phyloP scores from a whole-genome alignment of 1,140 invertebrate genomes.

The Papilio aristodemus region DNA sequence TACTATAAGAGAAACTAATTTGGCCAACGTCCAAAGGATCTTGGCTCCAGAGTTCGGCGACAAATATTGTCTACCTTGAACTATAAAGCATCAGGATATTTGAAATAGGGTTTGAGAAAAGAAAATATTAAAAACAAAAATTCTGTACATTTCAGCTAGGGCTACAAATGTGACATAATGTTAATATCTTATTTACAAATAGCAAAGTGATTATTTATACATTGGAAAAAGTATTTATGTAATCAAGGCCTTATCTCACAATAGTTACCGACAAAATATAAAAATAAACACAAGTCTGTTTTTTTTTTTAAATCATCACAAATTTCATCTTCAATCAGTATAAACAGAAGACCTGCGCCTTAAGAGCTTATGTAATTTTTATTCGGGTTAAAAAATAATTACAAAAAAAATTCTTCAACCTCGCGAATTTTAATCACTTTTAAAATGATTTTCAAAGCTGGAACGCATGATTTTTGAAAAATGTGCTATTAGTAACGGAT shows the following conservation, averaged over 20 bases:
- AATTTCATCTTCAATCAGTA: too few species aligned
- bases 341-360: too few species aligned
- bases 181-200: slow-evolving; percentile 15
- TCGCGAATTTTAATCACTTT: too few species aligned
- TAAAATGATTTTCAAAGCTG: not conserved
- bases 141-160: not conserved
- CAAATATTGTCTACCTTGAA: slow-evolving; percentile 43
- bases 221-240: not conserved
- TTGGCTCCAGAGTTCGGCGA: slow-evolving; percentile 37
- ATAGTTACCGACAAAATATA: not conserved
- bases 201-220: slow-evolving; percentile 2
- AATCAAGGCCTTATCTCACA: too few species aligned
- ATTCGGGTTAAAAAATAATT: not conserved
- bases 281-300: not conserved
- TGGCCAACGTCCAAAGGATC: slow-evolving; percentile 56
- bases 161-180: not conserved
- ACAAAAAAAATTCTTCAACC: too few species aligned
- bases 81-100: slow-evolving; percentile 27
- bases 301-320: not conserved
- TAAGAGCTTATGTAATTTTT: too few species aligned
- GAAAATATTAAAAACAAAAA: not conserved
- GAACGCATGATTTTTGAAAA: not conserved
- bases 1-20: slow-evolving; percentile 39
- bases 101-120: not conserved
- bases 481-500: slow-evolving; percentile 16